Evolutionary conservation across 2,113 vertebrate genomes (phyloP), one percentile per base, ranked within the genome.

Genomic region (Herpetotheres cachinnans): DNA sequence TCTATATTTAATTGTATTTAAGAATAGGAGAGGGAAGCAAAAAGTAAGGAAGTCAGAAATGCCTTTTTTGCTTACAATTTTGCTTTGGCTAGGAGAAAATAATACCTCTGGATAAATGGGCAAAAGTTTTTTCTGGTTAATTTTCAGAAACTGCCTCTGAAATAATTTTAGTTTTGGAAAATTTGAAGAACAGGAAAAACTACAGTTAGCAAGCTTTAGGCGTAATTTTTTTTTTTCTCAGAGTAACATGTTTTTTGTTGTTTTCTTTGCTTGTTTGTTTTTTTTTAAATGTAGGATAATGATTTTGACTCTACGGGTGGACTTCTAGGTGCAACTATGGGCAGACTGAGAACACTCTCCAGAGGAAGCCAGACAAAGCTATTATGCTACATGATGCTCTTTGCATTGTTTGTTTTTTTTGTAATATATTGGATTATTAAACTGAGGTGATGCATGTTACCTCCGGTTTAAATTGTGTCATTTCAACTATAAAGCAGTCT

Each of bases 381-480:
- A 9, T 95, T 99, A 65, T 99, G 99, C 98, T 99, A 99, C 97
- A 98, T 99, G 99, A 98, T 99, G 97, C 98, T 99, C 24, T 99
- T 99, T 92, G 98, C 99, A 36, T 81, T 99, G 12, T 99, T 99
- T 72, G 99, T 99, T 32, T 99, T 99, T 96, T 99, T 99, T 86
- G 98, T 99, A 81, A 98, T 99, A 95, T 99, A 99, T 95, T 99
- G 99, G 99, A 98, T 99, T 96, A 99, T 99, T 97, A 99, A 98
- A 98, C 92, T 98, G 77, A 98, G 98, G 97, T 99, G 98, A 98
- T 98, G 55, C 55, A 89, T 46, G 42, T 82, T 91, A 73, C 85
- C 80, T 63, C 56, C 4, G 14, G 59, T 82, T 93, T 84, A 94
- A 89, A 97, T 94, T 77, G 91, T 94, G 62, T 94, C 83, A 94